Conservation (phyloP, 2,888 invertebrate species). For the Thysanoteuthis rhombus region DNA sequence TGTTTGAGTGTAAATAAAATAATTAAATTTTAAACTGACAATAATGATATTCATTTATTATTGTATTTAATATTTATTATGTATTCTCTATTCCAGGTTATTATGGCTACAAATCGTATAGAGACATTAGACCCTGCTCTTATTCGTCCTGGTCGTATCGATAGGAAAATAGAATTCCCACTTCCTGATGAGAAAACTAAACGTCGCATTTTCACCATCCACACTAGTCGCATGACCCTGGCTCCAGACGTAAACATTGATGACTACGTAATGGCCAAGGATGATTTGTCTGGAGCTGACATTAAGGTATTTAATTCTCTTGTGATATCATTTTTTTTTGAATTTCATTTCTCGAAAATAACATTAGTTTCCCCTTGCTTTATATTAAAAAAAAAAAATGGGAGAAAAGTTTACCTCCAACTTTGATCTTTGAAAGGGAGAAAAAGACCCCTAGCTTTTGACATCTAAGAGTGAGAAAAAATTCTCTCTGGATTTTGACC, state of each 20-base stretch:
- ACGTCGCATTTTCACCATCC: slow-evolving; percentile 94
- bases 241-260: slow-evolving; percentile 95
- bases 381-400: too few species aligned
- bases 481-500: too few species aligned
- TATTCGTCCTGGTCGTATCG: slow-evolving; percentile 97
- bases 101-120: slow-evolving; percentile 77
- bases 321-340: too few species aligned
- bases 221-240: slow-evolving; percentile 98
- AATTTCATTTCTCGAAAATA: too few species aligned
- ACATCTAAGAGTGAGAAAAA: too few species aligned
- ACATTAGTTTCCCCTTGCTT: too few species aligned
- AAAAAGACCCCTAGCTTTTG: too few species aligned
- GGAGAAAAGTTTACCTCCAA: too few species aligned
- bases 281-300: slow-evolving; percentile 91
- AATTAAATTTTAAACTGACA: too few species aligned
- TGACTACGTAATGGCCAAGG: slow-evolving; percentile 98
- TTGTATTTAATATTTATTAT: neutral
- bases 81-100: slow-evolving; percentile 54
- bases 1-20: too few species aligned
- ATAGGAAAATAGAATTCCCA: slow-evolving; percentile 99
- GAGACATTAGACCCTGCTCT: slow-evolving; percentile 98
- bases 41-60: too few species aligned
- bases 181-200: slow-evolving; percentile 96
- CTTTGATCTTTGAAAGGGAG: too few species aligned
- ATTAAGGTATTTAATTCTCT: slow-evolving; percentile 67